Evolutionary conservation across 2,888 invertebrate species (phyloP).

Genomic region (Helobdella robusta): DNA sequence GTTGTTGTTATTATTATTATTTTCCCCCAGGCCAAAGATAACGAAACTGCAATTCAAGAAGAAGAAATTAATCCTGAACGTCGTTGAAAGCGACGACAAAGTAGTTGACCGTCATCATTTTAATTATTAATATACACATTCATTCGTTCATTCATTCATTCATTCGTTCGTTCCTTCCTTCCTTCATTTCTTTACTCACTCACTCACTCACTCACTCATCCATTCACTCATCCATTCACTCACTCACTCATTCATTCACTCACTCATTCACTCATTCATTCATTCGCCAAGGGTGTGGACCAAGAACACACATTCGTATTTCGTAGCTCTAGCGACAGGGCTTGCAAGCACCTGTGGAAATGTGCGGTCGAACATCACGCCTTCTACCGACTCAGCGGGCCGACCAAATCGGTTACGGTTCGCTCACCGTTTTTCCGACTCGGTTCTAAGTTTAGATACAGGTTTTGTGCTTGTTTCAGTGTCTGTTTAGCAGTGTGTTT

Average conservation of each 20-base stretch:
- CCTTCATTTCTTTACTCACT: too few relatives aligned
- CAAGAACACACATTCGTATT: conserved; percentile 99
- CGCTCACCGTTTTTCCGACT: conserved; percentile 89
- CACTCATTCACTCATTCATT: neutral
- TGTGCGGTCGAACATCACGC: conserved; percentile 99
- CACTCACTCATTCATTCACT: too few relatives aligned
- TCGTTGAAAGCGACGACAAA: conserved; percentile 96
- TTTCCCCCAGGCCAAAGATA: conserved; percentile 71
- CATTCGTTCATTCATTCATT: too few relatives aligned
- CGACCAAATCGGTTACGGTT: conserved; percentile 45
- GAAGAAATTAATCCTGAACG: conserved; percentile 88
- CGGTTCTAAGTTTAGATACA: conserved; percentile 91
- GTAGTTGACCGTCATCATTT: conserved; percentile 35
- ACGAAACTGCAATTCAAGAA: conserved; percentile 94
- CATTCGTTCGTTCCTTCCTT: too few relatives aligned
- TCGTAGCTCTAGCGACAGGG: conserved; percentile 83
- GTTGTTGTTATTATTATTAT: too few relatives aligned
- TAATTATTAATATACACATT: too few relatives aligned
- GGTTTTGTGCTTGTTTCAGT: conserved; percentile 45
- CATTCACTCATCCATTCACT: too few relatives aligned
- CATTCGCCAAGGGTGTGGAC: conserved; percentile 61
- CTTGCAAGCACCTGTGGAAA: conserved; percentile 98
- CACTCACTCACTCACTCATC: too few relatives aligned
- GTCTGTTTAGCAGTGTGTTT: neutral
- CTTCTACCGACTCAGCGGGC: conserved; percentile 73